phyloP scores from a whole-genome alignment of 2,888 invertebrate genomes.

The Gandaritis pyraliata region DNA sequence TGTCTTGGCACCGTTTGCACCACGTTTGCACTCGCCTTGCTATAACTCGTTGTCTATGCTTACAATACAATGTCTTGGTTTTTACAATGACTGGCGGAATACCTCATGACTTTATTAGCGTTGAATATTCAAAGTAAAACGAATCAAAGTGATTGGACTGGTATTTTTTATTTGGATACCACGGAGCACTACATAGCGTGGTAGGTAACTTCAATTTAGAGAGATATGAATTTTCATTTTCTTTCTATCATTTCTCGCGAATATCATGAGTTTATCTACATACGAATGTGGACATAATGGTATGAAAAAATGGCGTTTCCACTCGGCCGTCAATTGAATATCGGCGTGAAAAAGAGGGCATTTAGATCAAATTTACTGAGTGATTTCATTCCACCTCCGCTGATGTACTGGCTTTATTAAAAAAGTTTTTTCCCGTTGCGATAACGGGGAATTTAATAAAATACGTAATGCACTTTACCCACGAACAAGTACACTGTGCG shows the following conservation, averaged over 20 bases:
- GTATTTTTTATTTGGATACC: not conserved
- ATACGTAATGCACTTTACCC: not conserved
- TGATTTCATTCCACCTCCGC: conserved; percentile 36
- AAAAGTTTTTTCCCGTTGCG: conserved; percentile 14
- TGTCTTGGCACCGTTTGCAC: conserved; percentile 5
- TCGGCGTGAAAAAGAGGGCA: conserved; percentile 38
- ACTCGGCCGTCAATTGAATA: conserved; percentile 37
- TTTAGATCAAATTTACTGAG: conserved; percentile 38
- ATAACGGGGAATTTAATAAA: conserved; percentile 5
- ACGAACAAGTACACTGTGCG: not conserved
- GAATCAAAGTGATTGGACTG: too few species aligned
- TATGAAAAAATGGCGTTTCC: conserved; percentile 23
- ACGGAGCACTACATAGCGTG: not conserved
- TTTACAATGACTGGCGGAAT: not conserved
- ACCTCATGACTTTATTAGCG: not conserved
- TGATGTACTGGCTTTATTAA: conserved; percentile 22
- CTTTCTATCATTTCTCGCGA: conserved; percentile 1
- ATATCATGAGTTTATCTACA: conserved; percentile 26
- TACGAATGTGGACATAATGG: conserved; percentile 7
- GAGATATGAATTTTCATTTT: conserved; percentile 16
- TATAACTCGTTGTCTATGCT: conserved; percentile 12
- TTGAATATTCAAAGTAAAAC: not conserved
- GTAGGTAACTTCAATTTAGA: not conserved
- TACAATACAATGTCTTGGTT: not conserved
- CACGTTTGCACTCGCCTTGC: conserved; percentile 1